phyloP scores from a whole-genome alignment of 2,888 invertebrate genomes.

The Caenorhabditis uteleia region DNA sequence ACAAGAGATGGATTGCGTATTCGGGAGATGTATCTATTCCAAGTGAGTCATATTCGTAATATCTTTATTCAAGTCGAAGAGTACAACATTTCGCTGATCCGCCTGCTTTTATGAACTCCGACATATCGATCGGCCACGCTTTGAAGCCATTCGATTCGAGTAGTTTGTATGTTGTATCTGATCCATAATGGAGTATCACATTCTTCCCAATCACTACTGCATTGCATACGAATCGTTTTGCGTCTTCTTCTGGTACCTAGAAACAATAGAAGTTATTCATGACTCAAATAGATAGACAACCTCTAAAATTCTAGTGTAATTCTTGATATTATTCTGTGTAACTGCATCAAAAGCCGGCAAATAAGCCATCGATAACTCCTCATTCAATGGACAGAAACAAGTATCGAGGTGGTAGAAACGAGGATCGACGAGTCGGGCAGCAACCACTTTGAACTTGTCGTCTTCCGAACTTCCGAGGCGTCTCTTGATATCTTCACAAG shows the following conservation, averaged over 20 bases:
- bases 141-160: slow-evolving; percentile 56
- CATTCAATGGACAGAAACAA: slow-evolving; percentile 65
- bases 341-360: slow-evolving; percentile 60
- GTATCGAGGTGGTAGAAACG: slow-evolving; percentile 69
- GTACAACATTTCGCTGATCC: slow-evolving; percentile 67
- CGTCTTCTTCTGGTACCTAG: slow-evolving; percentile 57
- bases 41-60: slow-evolving; percentile 71
- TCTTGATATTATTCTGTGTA: slow-evolving; percentile 56
- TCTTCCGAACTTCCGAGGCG: slow-evolving; percentile 30
- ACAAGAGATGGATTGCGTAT: slow-evolving; percentile 82
- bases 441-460: slow-evolving; percentile 20
- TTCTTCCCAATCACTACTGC: slow-evolving; percentile 63
- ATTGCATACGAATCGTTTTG: slow-evolving; percentile 64
- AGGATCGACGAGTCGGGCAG: slow-evolving; percentile 28
- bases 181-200: slow-evolving; percentile 59
- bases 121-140: slow-evolving; percentile 60
- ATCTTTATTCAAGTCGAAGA: slow-evolving; percentile 42
- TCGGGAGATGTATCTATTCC: slow-evolving; percentile 81
- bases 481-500: slow-evolving; percentile 46
- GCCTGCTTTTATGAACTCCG: slow-evolving; percentile 67
- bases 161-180: slow-evolving; percentile 51
- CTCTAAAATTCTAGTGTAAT: slow-evolving; percentile 56
- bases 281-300: slow-evolving; percentile 25
- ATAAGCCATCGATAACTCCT: slow-evolving; percentile 59
- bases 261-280: too few relatives aligned